phyloP scores from a whole-genome alignment of 1,140 invertebrate species.

The Araneus ventricosus region DNA sequence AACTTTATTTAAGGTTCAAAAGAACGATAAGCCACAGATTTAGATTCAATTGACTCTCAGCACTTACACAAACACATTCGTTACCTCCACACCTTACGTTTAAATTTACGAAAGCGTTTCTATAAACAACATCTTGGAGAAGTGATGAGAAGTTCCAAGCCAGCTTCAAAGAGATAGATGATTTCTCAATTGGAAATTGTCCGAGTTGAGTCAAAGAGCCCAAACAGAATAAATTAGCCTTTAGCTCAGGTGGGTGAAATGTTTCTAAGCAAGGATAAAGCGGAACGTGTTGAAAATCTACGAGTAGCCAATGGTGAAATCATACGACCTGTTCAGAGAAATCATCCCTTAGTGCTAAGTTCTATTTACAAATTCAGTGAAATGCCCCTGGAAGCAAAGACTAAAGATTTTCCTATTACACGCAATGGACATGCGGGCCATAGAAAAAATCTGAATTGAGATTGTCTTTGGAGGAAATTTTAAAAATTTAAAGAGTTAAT shows the following conservation, averaged over 20 bases:
- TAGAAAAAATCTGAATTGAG: too few species aligned
- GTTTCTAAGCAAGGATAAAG: conserved; percentile 13
- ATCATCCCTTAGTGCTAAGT: conserved; percentile 54
- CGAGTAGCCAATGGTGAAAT: conserved; percentile 74
- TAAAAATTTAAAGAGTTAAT: too few species aligned
- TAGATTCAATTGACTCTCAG: conserved; percentile 29
- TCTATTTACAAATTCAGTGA: too few species aligned
- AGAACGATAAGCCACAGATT: too few species aligned
- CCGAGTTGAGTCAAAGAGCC: too few species aligned
- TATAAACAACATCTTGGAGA: conserved; percentile 8
- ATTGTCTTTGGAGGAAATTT: too few species aligned
- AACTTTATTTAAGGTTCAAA: too few species aligned
- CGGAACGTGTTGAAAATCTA: conserved; percentile 76
- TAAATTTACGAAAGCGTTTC: conserved; percentile 24
- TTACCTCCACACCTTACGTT: background rate
- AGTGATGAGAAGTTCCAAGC: too few species aligned
- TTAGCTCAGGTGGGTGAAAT: background rate
- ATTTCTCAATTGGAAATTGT: background rate
- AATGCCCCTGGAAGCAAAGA: too few species aligned
- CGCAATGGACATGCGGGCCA: too few species aligned
- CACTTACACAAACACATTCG: background rate
- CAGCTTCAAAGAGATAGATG: too few species aligned
- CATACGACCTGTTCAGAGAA: conserved; percentile 76
- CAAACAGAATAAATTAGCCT: conserved; percentile 36
- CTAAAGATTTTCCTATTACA: too few species aligned